Base-by-base conservation (phyloP, 92 coral and sea anemone genomes). In the Meandrina meandrites region DNA sequence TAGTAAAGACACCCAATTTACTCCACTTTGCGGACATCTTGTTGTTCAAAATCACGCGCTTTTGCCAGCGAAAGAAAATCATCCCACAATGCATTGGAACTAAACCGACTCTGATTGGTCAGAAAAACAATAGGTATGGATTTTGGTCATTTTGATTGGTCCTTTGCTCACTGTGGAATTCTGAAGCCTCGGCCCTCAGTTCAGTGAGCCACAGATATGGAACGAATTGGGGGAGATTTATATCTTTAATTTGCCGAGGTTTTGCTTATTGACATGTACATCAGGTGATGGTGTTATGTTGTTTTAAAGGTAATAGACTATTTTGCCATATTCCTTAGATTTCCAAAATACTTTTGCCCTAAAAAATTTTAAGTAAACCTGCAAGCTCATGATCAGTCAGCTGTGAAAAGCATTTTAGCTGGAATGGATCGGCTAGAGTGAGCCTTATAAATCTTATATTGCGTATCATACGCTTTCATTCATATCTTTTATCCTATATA, bases 21-120 rank as follows among this genome's bases (percentile, higher is more conserved):
- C 88, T 77, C 87, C 88, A 93, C 85, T 89, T 82, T 86, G 89
- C 96, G 87, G 94, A 94, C 96, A 90, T 91, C 97, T 95, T 97
- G 93, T 97, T 97, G 99, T 96, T 96, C 96, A 96, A 97, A 97
- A 95, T 97, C 99, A 97, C 99, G 99, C 99, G 99, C 99, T 97
- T 97, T 93, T 92, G 91, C 94, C 91, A 94, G 93, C 96, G 91
- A 89, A 95, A 96, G 91, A 92, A 92, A 92, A 93, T 92, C 93
- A 87, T 92, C 95, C 96, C 99, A 94, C 86, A 96, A 95, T 94
- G 99, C 96, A 91, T 82, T 72, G 76, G 81, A 51, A 64, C 58
- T 17, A 57, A 75, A 81, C 42, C 48, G 27, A 30, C 62, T 56
- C 70, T 92, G 94, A 94, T 94, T 94, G 98, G 98, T 66, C 80